phyloP scores from a whole-genome alignment of 2,113 vertebrate genomes.

The Nannobrachium achirus region DNA sequence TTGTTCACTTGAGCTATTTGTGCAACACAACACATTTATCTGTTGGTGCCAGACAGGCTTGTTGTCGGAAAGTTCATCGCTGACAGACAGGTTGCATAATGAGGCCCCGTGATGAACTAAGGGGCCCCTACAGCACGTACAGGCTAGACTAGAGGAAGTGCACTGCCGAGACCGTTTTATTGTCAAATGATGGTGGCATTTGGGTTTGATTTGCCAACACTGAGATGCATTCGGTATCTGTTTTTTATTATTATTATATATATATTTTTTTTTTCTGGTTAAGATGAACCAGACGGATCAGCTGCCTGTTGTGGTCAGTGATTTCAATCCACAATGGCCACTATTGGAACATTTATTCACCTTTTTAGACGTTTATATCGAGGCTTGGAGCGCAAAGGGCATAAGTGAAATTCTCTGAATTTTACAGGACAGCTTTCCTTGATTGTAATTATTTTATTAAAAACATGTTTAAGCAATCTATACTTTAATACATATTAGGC shows the following conservation, averaged over 20 bases:
- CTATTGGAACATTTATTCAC: too few species aligned
- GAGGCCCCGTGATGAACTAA: background rate
- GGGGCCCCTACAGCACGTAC: background rate
- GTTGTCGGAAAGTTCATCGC: background rate
- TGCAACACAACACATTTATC: background rate
- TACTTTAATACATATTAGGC: too few species aligned
- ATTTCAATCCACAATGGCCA: too few species aligned
- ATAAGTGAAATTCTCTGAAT: too few species aligned
- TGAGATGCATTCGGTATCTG: slow-evolving; percentile 24
- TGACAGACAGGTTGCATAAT: slow-evolving; percentile 38
- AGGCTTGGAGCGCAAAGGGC: too few species aligned
- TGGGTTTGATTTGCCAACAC: slow-evolving; percentile 72
- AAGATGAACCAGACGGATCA: slow-evolving; percentile 23
- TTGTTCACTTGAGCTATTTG: background rate
- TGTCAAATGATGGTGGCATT: slow-evolving; percentile 35
- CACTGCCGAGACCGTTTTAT: slow-evolving; percentile 39
- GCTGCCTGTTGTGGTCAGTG: background rate
- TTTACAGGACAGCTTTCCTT: too few species aligned
- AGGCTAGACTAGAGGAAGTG: background rate
- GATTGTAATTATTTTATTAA: too few species aligned
- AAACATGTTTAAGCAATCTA: too few species aligned
- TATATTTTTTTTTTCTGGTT: background rate
- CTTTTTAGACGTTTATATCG: too few species aligned
- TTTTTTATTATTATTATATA: too few species aligned
- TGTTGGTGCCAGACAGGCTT: slow-evolving; percentile 6